Percentiles rank a stretch among this genome's conserved stretches.
Conservation (phyloP, 2,113 vertebrate genomes). For the Cynocephalus volans region DNA sequence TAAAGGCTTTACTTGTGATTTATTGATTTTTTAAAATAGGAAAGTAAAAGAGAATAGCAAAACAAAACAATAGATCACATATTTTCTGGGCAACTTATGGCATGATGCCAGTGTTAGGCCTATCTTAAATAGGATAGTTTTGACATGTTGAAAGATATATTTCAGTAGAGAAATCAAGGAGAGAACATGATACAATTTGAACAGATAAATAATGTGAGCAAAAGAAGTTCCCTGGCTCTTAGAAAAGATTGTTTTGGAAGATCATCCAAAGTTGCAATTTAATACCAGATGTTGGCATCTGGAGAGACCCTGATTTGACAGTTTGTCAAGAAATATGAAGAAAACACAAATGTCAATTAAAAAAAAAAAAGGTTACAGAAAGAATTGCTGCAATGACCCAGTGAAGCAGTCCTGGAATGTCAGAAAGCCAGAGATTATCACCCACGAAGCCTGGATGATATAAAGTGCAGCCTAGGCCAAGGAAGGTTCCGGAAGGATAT, state of each 20-base stretch:
- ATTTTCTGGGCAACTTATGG: neutral
- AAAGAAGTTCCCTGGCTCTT: conserved; percentile 35
- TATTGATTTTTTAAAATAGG: neutral
- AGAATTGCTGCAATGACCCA: neutral
- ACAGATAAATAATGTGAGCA: conserved; percentile 26
- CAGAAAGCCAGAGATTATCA: conserved; percentile 20
- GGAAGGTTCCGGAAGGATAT: neutral
- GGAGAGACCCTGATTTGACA: conserved; percentile 51
- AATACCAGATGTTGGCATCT: conserved; percentile 68
- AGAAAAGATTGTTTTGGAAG: conserved; percentile 51
- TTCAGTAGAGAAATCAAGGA: conserved; percentile 45
- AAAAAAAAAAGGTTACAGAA: neutral
- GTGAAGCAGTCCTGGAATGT: neutral
- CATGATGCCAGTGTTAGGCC: neutral
- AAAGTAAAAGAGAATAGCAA: conserved; percentile 48
- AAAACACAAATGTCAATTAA: conserved; percentile 16
- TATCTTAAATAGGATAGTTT: neutral
- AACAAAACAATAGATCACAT: neutral
- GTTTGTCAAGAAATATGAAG: conserved; percentile 61
- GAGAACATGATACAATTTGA: conserved; percentile 12
- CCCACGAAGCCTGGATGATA: neutral
- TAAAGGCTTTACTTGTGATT: conserved; percentile 56
- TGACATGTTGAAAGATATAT: neutral
- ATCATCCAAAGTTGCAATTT: conserved; percentile 50
- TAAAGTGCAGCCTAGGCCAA: neutral